Conservation (phyloP, 2,113 vertebrate genomes). For the Pristiophorus japonicus region DNA sequence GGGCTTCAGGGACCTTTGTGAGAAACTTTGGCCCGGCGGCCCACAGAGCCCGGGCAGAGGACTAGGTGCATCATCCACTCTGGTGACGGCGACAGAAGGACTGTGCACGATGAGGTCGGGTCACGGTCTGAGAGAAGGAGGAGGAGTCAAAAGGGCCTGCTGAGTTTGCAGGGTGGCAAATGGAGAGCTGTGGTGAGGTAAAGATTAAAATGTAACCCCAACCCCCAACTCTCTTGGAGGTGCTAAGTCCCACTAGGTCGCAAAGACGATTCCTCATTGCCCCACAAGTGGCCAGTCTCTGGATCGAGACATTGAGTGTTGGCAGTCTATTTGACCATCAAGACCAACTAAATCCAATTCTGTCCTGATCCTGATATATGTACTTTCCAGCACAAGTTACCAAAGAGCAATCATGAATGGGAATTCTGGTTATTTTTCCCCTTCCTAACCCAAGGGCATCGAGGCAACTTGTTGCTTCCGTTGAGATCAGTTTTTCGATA, state of each 20-base stretch:
- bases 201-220: background rate
- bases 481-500: background rate
- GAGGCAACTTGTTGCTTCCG: background rate
- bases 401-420: background rate
- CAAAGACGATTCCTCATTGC: background rate
- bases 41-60: background rate
- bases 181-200: conserved; percentile 13
- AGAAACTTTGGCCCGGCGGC: background rate
- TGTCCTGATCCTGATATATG: background rate
- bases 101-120: background rate
- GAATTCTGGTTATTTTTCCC: background rate
- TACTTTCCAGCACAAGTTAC: background rate
- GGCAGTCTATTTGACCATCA: background rate
- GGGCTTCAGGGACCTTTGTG: background rate
- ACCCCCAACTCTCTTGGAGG: background rate
- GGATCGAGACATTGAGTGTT: background rate
- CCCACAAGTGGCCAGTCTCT: background rate
- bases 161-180: background rate
- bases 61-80: background rate
- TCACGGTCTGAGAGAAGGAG: background rate
- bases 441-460: background rate
- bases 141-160: background rate
- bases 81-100: background rate
- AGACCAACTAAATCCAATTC: background rate
- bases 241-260: background rate